These are phyloP conservation scores for Pogoniulus pusillus DNA, from an alignment of 2,797 vertebrate genomes.

Conservation along the genomic window DNA sequence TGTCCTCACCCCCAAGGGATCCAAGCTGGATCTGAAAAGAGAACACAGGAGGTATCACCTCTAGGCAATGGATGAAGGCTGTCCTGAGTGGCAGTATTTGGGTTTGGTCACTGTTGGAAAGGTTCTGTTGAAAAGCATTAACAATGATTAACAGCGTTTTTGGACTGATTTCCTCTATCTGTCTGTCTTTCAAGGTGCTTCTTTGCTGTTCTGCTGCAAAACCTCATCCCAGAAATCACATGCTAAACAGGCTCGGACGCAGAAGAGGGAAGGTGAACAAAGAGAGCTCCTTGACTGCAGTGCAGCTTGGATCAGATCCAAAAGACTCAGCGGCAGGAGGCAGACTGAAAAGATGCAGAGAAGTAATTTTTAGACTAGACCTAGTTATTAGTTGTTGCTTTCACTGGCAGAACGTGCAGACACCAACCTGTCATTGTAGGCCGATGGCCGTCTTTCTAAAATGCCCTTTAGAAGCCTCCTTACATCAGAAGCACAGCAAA, in stretches of 20 bases:
- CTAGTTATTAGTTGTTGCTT: background rate
- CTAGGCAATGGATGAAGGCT: background rate
- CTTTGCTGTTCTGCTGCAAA: background rate
- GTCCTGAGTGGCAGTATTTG: background rate
- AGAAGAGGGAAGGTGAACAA: conserved; percentile 28
- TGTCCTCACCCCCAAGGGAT: background rate
- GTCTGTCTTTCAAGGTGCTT: background rate
- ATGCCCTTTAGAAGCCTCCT: background rate
- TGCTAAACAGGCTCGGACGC: background rate
- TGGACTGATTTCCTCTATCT: background rate
- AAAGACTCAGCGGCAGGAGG: background rate
- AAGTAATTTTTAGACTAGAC: conserved; percentile 28
- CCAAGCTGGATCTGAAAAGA: background rate
- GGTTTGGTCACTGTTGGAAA: background rate
- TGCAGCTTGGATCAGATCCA: conserved; percentile 60
- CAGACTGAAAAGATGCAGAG: background rate
- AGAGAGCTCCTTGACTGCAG: conserved; percentile 44
- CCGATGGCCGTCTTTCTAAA: background rate
- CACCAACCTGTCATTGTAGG: background rate
- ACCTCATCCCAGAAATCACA: background rate
- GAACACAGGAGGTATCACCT: background rate
- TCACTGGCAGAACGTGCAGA: background rate
- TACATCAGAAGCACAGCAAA: background rate
- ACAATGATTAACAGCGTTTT: background rate
- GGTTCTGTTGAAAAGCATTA: background rate